These are phyloP conservation scores for Heloderma charlesbogerti DNA, from an alignment of 2,113 vertebrate species.

Conservation along the genomic window DNA sequence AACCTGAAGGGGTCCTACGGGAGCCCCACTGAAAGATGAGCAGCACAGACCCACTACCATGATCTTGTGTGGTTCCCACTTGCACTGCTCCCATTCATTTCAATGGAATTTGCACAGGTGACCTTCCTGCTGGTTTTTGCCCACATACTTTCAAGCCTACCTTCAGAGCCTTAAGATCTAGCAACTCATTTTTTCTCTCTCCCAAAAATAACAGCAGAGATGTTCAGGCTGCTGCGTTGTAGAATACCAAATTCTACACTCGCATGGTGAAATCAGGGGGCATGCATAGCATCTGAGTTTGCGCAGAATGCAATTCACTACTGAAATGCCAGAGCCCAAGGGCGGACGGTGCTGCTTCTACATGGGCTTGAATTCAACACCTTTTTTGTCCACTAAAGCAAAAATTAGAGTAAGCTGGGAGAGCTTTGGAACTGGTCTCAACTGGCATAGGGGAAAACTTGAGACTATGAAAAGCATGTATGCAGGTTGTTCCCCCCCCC, in stretches of 20 bases:
- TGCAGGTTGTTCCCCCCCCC: accelerated
- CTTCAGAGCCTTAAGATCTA: background rate
- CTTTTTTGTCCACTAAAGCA: background rate
- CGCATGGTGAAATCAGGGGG: background rate
- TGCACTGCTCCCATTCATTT: background rate
- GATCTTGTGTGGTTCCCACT: background rate
- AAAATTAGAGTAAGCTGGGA: background rate
- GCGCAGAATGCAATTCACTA: background rate
- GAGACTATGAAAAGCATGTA: background rate
- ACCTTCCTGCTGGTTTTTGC: background rate
- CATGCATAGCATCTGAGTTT: background rate
- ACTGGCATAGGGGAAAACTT: slow-evolving; percentile 13
- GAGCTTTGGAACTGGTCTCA: background rate
- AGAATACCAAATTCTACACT: background rate
- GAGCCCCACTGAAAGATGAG: background rate
- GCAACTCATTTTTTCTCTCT: background rate
- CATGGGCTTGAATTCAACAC: background rate
- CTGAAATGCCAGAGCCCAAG: background rate
- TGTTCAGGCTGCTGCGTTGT: too few species aligned
- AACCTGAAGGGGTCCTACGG: background rate
- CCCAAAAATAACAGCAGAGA: background rate
- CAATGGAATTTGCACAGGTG: too few species aligned
- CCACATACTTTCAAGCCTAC: background rate
- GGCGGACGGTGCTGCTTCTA: background rate
- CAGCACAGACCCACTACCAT: background rate